These are phyloP conservation scores for Oreochromis spilurus DNA, from an alignment of 2,113 vertebrate species.

Conservation along the genomic window DNA sequence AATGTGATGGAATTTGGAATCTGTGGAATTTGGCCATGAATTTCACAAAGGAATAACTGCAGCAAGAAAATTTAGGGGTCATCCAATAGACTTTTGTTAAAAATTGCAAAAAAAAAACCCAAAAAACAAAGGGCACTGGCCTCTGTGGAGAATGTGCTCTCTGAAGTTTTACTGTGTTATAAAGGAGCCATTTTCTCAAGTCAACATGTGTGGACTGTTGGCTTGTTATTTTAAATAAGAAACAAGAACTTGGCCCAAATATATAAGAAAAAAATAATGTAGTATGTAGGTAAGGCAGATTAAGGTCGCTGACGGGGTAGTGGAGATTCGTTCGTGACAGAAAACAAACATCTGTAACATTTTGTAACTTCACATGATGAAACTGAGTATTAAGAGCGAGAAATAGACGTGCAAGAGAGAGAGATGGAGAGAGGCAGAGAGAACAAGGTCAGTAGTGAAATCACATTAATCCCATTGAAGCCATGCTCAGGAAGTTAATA, in stretches of 20 bases:
- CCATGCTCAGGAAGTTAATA: constrained; percentile 41
- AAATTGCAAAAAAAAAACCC: background rate
- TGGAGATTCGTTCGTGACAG: background rate
- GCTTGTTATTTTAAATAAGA: background rate
- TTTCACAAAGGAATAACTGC: fast-evolving
- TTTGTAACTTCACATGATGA: background rate
- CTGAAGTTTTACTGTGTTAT: background rate
- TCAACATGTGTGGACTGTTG: fast-evolving
- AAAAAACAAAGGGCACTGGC: background rate
- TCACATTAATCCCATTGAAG: constrained; percentile 37
- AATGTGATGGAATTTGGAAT: background rate
- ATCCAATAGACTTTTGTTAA: fast-evolving
- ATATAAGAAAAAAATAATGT: background rate
- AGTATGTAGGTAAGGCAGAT: background rate
- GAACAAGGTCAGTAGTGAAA: background rate
- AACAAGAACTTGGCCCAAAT: background rate
- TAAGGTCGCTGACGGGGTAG: background rate
- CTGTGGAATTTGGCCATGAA: background rate
- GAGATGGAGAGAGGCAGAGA: background rate
- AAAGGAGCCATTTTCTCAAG: background rate
- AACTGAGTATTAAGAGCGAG: background rate
- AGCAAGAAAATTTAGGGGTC: fast-evolving
- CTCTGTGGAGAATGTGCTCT: background rate
- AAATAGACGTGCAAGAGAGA: background rate
- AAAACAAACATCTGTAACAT: background rate